Evolutionary conservation across 2,797 vertebrate genomes (phyloP), one percentile per base, ranked within the genome.

Genomic region (Pseudochirops cupreus): DNA sequence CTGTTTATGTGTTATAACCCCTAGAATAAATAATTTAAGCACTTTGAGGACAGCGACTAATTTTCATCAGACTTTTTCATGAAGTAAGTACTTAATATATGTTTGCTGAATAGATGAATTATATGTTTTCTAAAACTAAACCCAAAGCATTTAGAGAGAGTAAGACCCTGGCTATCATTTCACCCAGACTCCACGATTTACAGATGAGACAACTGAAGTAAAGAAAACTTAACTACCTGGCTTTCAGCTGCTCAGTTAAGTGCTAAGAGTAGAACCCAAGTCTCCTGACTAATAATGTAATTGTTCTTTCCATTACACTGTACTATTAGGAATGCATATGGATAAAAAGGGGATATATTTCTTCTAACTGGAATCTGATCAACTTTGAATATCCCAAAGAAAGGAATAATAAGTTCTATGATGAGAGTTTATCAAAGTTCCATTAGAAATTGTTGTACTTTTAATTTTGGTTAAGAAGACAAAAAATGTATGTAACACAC

Each of bases 361-460:
- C 39, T 26, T 46, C n/a, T 3, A 24, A 46, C 2, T 46, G 2
- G 56, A 91, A 54, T 55, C 0, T 91, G 54, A 56, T 55, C 29
- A 91, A 56, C 29, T 91, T 91, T 55, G 50, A 55, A 91, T 54
- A 91, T n/a, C 4, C 33, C 58, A 92, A 56, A 93, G 54, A 93
- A 74, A 91, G 11, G 74, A 46, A 74, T 18, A 74, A 18, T 2
- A 82, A 46, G 7, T 46, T 2, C n/a, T 24, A 82, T 93, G 6
- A 12, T 90, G 53, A 62, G 57, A 95, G 92, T 56, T 95, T 33
- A 93, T 96, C 52, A 96, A 93, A 93, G 93, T 94, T 94, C 52
- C 74, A 12, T 56, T 94, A 67, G 62, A 39, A 96, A 58, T 57
- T 92, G 92, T 92, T 62, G 10, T 54, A 92, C 92, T 96, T 94